Evolutionary conservation across 2,113 vertebrate genomes (phyloP), one percentile per base, ranked within the genome.

Genomic region (Cyprinodon variegatus): DNA sequence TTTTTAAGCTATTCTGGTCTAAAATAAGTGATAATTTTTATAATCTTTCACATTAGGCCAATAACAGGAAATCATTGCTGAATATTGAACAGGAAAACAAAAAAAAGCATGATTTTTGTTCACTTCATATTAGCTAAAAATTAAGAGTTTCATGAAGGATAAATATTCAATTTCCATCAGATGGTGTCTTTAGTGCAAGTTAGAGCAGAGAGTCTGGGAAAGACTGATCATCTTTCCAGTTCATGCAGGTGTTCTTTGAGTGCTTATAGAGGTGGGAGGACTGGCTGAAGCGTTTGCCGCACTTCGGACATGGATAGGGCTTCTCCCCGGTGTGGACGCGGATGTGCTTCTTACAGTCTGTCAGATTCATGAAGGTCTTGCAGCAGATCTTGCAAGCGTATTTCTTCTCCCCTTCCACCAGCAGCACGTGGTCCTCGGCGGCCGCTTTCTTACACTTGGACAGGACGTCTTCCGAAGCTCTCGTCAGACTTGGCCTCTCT

Each of bases 301-400:
- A 99, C 91, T 97, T 97, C 0, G 96, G 94, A 83, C 97, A 99
- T 79, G 97, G 96, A 0, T 99, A 99, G 2, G 97, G 97, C 64
- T 98, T 98, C 62, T 98, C 97, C 1, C 97, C 97, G 0, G 98
- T 99, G 93, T 99, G 98, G 22, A 99, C 96, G 0, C 97, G 94
- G 77, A 99, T 99, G 89, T 99, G 97, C 83, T 99, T 99, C 94
- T 98, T 99, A 75, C 97, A 99, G 92, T 99, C 97, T 0, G 97
- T 98, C 79, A 99, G 78, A 70, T 97, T 99, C 90, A 98, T 90
- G 71, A 99, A 99, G 3, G 97, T 98, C 95, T 99, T 99, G 69
- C 96, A 97, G 95, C 98, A 99, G 92, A 99, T 98, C 90, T 96
- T 97, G 90, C 97, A 99, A 12, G 97, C 98, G 0, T 99, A 99